Conservation (phyloP, 2,888 invertebrate species). For the Orgyia antiqua region DNA sequence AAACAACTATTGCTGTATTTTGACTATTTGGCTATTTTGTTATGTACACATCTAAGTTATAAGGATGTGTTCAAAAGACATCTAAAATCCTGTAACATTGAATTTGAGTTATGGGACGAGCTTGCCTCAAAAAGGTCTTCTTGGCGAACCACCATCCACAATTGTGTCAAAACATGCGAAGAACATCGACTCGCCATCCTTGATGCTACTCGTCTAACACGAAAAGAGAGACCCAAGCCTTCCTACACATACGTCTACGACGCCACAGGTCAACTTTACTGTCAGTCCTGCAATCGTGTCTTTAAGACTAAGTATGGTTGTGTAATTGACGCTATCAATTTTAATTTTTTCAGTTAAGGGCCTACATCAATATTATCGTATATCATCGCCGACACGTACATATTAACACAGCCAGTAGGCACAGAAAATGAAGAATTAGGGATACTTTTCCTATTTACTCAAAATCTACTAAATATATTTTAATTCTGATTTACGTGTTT, state of each 20-base stretch:
- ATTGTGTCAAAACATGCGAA: neutral
- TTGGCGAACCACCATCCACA: neutral
- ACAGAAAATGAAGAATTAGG: too few species aligned
- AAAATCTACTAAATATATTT: too few species aligned
- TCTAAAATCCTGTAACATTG: neutral
- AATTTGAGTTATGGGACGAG: neutral
- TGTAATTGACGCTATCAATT: too few species aligned
- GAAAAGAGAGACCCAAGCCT: neutral
- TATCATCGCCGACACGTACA: too few species aligned
- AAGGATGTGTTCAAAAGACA: neutral
- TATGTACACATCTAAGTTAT: neutral
- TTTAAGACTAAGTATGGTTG: neutral
- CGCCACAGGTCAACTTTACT: neutral
- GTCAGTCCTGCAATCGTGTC: neutral
- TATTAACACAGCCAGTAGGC: too few species aligned
- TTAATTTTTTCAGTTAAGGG: too few species aligned
- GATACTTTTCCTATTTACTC: too few species aligned
- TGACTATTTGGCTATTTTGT: too few species aligned
- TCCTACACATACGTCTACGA: slow-evolving; percentile 1
- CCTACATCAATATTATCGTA: too few species aligned
- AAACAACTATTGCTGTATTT: too few species aligned
- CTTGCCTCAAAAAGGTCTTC: neutral
- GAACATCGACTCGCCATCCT: neutral
- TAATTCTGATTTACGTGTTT: too few species aligned
- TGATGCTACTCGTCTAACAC: neutral